Evolutionary conservation across 35 echinoderm and acorn worm genomes (phyloP).

Genomic region (Stichopus chloronotus): DNA sequence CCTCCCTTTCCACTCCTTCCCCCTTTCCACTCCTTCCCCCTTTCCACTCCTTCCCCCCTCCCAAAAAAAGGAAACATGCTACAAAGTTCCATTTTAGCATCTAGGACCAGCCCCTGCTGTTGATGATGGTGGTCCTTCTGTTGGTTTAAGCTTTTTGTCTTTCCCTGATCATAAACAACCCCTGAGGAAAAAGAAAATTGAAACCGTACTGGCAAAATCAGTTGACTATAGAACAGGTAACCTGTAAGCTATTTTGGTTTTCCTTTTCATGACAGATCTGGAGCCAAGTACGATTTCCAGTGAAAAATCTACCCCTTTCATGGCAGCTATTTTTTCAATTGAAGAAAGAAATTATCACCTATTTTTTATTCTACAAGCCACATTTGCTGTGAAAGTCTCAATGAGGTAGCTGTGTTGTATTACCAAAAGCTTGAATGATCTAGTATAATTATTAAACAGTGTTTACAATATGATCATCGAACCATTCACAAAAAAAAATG

Average conservation of each 20-base stretch:
- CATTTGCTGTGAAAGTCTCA: constrained; percentile 6
- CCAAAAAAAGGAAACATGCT: not conserved
- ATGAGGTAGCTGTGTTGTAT: constrained; percentile 23
- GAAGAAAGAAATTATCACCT: not conserved
- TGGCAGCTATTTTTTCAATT: not conserved
- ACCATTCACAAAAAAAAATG: not conserved
- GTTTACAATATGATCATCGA: not conserved
- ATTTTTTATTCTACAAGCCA: not conserved
- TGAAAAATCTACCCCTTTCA: not conserved
- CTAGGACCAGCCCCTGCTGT: not conserved
- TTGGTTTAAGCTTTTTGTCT: not conserved
- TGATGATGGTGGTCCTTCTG: not conserved
- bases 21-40: not conserved
- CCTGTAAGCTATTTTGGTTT: not conserved
- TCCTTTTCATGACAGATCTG: not conserved
- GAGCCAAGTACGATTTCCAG: not conserved
- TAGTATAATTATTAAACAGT: not conserved
- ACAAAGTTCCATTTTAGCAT: not conserved
- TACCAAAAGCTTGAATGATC: constrained; percentile 5
- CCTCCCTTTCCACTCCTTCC: not conserved
- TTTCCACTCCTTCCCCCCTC: not conserved
- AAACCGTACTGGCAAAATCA: not conserved
- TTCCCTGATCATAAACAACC: not conserved
- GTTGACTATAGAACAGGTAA: not conserved
- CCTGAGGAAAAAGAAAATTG: not conserved